Percentiles rank a stretch among this genome's conserved stretches.
Evolutionary conservation across 2,113 vertebrate genomes (phyloP).

Genomic region (Aepyceros melampus): DNA sequence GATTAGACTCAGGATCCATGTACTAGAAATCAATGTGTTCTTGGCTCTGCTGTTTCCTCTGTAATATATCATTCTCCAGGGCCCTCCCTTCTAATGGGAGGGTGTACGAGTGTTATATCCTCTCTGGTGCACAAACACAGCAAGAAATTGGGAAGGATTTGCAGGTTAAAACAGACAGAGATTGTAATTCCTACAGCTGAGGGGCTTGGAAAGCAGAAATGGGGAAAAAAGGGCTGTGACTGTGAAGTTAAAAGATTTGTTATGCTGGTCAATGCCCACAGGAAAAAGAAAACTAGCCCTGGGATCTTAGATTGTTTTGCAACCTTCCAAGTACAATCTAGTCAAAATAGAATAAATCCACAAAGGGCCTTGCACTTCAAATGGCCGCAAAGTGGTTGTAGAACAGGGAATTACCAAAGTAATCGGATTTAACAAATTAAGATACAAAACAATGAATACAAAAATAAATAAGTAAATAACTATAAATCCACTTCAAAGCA

Average conservation of each 20-base stretch:
- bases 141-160: constrained; percentile 75
- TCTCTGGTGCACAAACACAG: constrained; percentile 64
- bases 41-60: constrained; percentile 62
- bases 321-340: constrained; percentile 61
- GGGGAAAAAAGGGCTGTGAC: constrained; percentile 43
- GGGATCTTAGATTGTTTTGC: constrained; percentile 61
- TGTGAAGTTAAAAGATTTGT: constrained; percentile 60
- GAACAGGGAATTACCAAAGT: constrained; percentile 28
- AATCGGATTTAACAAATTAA: constrained; percentile 50
- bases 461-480: neutral
- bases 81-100: constrained; percentile 44
- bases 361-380: constrained; percentile 54
- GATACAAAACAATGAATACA: constrained; percentile 1
- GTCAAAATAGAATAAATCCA: constrained; percentile 59
- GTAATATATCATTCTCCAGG: constrained; percentile 57
- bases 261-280: constrained; percentile 60
- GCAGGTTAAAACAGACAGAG: constrained; percentile 62
- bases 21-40: constrained; percentile 80
- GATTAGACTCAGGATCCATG: constrained; percentile 78
- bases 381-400: constrained; percentile 56
- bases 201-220: constrained; percentile 54
- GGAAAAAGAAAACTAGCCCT: constrained; percentile 62
- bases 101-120: constrained; percentile 34
- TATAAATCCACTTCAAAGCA: neutral
- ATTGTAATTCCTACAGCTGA: constrained; percentile 54